These are phyloP conservation scores for Sipha maydis DNA, from an alignment of 2,888 invertebrate genomes.

Conservation along the genomic window DNA sequence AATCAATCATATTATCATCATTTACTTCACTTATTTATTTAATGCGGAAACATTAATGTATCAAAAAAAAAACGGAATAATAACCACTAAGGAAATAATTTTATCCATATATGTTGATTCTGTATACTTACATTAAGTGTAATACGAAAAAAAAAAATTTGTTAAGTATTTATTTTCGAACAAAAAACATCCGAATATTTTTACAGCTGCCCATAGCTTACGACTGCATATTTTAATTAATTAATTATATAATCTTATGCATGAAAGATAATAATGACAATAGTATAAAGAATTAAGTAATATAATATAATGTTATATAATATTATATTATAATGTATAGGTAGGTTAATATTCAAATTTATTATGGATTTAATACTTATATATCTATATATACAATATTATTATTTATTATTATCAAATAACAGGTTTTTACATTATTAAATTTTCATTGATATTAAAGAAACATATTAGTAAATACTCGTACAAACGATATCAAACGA, in stretches of 20 bases:
- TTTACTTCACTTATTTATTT: background rate
- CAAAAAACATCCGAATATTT: background rate
- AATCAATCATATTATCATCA: background rate
- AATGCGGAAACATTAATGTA: background rate
- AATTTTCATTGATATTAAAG: background rate
- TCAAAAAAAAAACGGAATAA: background rate
- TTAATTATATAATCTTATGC: background rate
- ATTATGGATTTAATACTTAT: background rate
- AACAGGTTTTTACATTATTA: slow-evolving; percentile 24
- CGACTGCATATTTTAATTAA: slow-evolving; percentile 24
- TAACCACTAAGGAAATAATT: background rate
- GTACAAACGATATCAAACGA: background rate
- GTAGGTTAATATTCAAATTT: background rate
- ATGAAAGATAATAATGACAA: background rate
- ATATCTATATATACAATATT: background rate
- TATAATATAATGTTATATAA: too few species aligned
- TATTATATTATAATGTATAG: too few species aligned
- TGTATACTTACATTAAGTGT: background rate
- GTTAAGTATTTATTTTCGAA: background rate
- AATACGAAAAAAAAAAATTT: background rate
- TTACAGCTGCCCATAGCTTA: background rate
- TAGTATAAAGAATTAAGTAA: background rate
- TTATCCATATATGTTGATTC: background rate
- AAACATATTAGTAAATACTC: background rate
- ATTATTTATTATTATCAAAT: background rate